phyloP scores from a whole-genome alignment of 2,113 vertebrate genomes.

The Nyctibius bracteatus region DNA sequence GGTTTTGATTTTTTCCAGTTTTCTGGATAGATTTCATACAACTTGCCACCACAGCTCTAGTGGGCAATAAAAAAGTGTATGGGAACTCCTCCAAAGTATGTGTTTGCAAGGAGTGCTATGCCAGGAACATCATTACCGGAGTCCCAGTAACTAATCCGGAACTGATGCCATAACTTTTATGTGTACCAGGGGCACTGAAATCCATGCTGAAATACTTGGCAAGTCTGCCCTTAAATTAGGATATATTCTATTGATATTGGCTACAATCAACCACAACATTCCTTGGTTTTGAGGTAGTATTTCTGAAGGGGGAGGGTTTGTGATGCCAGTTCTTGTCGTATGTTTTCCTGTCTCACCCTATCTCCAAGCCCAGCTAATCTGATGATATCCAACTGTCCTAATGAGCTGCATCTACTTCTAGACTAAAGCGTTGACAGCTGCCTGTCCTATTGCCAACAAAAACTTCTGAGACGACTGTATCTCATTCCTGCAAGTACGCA shows the following conservation, averaged over 20 bases:
- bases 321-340: slow-evolving; percentile 29
- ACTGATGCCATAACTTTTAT: slow-evolving; percentile 53
- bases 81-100: slow-evolving; percentile 45
- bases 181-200: slow-evolving; percentile 42
- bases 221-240: slow-evolving; percentile 17
- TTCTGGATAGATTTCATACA: slow-evolving; percentile 47
- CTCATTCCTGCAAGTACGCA: slow-evolving; percentile 25
- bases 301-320: slow-evolving; percentile 14
- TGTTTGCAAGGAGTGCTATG: slow-evolving; percentile 30
- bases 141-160: slow-evolving; percentile 47
- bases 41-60: slow-evolving; percentile 35
- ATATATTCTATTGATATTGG: slow-evolving; percentile 58
- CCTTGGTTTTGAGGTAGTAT: slow-evolving; percentile 57
- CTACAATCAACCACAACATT: slow-evolving; percentile 14
- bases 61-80: slow-evolving; percentile 29
- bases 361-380: slow-evolving; percentile 50
- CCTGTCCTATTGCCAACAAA: slow-evolving; percentile 41
- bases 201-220: slow-evolving; percentile 46
- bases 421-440: slow-evolving; percentile 47
- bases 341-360: slow-evolving; percentile 63
- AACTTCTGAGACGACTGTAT: slow-evolving; percentile 42
- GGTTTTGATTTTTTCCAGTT: slow-evolving; percentile 33
- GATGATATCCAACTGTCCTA: slow-evolving; percentile 61
- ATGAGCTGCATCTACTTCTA: slow-evolving; percentile 55
- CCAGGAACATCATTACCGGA: slow-evolving; percentile 59